Evolutionary conservation across 2,888 invertebrate genomes (phyloP), one percentile per base, ranked within the genome.

Genomic region (Cheilosia urbana): DNA sequence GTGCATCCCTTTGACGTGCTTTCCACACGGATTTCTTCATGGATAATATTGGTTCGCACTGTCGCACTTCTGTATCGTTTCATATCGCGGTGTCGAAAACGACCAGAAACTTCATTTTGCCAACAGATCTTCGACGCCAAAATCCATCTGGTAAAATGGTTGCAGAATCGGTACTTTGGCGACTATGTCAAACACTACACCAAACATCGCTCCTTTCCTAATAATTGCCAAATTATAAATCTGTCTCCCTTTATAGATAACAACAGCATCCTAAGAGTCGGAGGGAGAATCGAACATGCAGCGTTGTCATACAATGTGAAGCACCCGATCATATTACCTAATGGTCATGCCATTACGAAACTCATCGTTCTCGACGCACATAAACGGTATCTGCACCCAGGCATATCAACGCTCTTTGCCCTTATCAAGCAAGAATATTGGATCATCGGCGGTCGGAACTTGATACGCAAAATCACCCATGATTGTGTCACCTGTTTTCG

Each of bases 81-180:
- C 6, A 47, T 47, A 11, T 2, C 47, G 17, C 17, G n/a, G 6
- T 55, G 7, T 55, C 53, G n/a, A n/a, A 55, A 55, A 30, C 53
- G 6, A 55, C 5, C 53, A 27, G 7, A 55, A 27, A 13, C 4
- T 1, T 3, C 53, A n/a, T 27, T 55, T 2, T 30, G n/a, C n/a
- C 53, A 55, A 30, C 30, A n/a, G 1, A 55, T 55, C 7, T 5
- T 30, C n/a, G 53, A 55, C 53, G 30, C 30, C n/a, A 55, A 55
- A 55, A 30, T 30, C 2, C 2, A 6, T 0, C 2, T 55, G 4
- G 30, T 55, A 17, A 55, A n/a, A 55, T 55, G 55, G 30, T 30
- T 53, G 13, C 27, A 27, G 15, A 6, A 53, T 27, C 11, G 21
- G 27, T 55, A 30, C n/a, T 55, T n/a, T 55, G 47, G 47, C 9